Base-by-base conservation (phyloP, 2,113 vertebrate species). In the Dinomys branickii region DNA sequence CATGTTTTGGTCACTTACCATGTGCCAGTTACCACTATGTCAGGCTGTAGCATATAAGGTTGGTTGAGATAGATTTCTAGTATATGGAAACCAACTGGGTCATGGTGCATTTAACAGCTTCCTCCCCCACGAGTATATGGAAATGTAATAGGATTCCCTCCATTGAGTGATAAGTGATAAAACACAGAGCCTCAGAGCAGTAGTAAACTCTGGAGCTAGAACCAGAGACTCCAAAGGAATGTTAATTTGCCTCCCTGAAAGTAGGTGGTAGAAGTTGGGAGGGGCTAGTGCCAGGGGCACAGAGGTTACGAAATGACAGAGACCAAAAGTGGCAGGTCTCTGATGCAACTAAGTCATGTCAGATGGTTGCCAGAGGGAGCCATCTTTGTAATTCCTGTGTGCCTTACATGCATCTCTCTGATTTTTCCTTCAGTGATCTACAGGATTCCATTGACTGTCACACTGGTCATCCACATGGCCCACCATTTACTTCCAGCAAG, bases 371-470 rank as follows among this genome's bases (percentile, higher is more conserved):
- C 77, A 85, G 30, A 47, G 86, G 35, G 44, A 61, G 35, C 59
- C 24, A 11, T 61, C 71, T 93, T 52, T 61, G 5, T 50, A 52
- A 13, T 35, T 89, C 47, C 5, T 44, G 52, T 2, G 4, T 85
- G 4, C 83, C 87, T 98, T 65, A 97, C 20, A 3, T 81, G 44
- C 33, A 44, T 95, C 78, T 97, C 50, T 97, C 84, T 95, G 41
- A 52, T 95, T 97, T 95, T 78, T 87, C 75, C 73, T 97, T 91
- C 71, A 98, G 98, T 86, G 97, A 97, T 75, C 54, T 95, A 9
- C 87, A 98, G 84, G 91, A 97, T 65, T 85, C 96, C 7, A 19
- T 98, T 88, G 38, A 38, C 59, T 98, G 98, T 84, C 35, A 35
- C 56, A 35, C 13, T 80, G 89, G 59, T 78, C 71, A 86, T 85